Base-by-base conservation (phyloP, 2,888 invertebrate genomes). In the Ctenicera cuprea region DNA sequence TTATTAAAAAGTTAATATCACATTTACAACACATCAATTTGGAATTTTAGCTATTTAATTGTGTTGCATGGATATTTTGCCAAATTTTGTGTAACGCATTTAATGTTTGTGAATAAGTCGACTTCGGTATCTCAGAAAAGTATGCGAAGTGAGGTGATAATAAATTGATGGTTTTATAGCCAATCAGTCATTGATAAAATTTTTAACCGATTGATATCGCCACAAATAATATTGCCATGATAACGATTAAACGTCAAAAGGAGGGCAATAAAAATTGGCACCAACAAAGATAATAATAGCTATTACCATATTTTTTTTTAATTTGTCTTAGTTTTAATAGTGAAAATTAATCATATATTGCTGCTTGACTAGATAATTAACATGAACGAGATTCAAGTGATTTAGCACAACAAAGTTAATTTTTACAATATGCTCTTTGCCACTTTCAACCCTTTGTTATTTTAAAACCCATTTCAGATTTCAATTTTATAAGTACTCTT, bases 151-250 rank as follows among this genome's bases (percentile, higher is more conserved):
- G 14, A 41, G 1, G 9, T 71, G 71, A 71, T 75, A 69, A 67
- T 43, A 26, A 66, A 59, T 50, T 69, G 71, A 75, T 64, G 57
- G 52, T 63, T 73, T 73, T 73, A 73, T 68, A 43, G 20, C 68
- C 68, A 63, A 73, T 74, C 70, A 50, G 54, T 74, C 71, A 74
- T 48, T 67, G 74, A 74, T 71, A 74, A 74, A 54, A 57, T 30
- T 74, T 73, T 70, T 52, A 16, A 9, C 54, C 1, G 12, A 33
- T 54, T 54, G n/a, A 54, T 50, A 50, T 50, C 20, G 12, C 12
- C 5, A 3, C 22, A 7, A 22, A n/a, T 30, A 30, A 54, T 52
- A 52, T 52, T 16, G 16, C 22, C 37, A 30, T 59, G 38, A 59
- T 41, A 59, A 20, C 11, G 12, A 12, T 8, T 12, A n/a, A 1